These are phyloP conservation scores for Leptinotarsa tumamoca DNA, from an alignment of 2,888 invertebrate genomes.

Conservation along the genomic window DNA sequence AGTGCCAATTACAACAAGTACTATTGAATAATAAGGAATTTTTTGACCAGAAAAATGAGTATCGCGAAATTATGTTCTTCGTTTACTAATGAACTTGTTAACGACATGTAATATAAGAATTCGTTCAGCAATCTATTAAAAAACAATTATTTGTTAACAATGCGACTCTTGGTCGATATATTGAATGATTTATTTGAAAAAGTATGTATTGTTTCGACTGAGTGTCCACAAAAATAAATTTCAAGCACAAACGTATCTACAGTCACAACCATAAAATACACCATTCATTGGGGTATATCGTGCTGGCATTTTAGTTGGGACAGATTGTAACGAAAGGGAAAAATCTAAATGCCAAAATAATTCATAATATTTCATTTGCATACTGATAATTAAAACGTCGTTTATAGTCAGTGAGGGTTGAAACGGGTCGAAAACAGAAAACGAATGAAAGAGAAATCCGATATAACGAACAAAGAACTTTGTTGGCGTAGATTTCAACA, in stretches of 20 bases:
- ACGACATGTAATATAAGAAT: no score
- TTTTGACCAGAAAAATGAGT: no score
- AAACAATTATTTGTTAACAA: no score
- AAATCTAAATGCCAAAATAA: conserved; percentile 29
- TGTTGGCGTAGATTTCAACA: neutral
- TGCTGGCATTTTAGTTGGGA: conserved; percentile 25
- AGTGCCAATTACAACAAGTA: no score
- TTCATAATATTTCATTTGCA: conserved; percentile 30
- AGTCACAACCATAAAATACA: conserved; percentile 22
- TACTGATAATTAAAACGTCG: conserved; percentile 17
- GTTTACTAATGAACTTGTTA: no score
- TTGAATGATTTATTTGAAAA: no score
- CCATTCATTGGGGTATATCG: conserved; percentile 15
- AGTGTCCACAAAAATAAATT: no score
- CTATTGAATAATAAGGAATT: no score
- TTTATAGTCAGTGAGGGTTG: conserved; percentile 1
- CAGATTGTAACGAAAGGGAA: conserved; percentile 22
- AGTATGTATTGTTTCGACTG: no score
- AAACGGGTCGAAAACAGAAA: conserved; percentile 7
- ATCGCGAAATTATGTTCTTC: no score
- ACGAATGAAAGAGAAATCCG: neutral
- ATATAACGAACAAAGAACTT: conserved; percentile 3
- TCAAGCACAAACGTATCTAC: neutral
- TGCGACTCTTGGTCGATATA: no score
- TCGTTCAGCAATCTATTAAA: no score